These are phyloP conservation scores for Autographa gamma DNA, from an alignment of 2,888 invertebrate genomes.

Conservation along the genomic window DNA sequence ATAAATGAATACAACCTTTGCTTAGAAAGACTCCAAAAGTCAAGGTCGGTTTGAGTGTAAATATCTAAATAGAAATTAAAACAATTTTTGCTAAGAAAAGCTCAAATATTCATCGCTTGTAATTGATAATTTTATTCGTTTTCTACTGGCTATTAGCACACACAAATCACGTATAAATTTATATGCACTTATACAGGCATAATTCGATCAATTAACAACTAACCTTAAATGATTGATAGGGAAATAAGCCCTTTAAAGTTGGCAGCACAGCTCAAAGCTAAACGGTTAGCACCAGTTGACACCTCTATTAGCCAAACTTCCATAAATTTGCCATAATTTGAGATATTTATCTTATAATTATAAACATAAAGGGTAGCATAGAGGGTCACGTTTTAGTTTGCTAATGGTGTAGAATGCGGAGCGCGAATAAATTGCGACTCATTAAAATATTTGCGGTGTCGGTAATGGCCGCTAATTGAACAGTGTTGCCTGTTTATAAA, in stretches of 20 bases:
- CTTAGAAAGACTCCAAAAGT: too few relatives aligned
- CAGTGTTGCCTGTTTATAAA: conserved; percentile 12
- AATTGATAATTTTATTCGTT: not conserved
- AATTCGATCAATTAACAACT: not conserved
- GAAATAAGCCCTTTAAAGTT: not conserved
- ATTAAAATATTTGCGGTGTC: conserved; percentile 31
- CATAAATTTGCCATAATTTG: not conserved
- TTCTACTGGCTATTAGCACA: not conserved
- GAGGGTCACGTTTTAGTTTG: conserved; percentile 6
- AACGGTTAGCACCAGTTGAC: not conserved
- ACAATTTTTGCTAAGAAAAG: not conserved
- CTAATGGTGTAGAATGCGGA: conserved; percentile 12
- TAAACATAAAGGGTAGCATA: not conserved
- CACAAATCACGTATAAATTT: not conserved
- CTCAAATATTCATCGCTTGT: not conserved
- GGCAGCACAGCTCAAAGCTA: not conserved
- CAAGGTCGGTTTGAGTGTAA: too few relatives aligned
- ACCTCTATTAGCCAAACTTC: not conserved
- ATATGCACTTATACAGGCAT: not conserved
- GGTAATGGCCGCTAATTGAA: conserved; percentile 36
- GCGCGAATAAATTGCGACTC: conserved; percentile 26
- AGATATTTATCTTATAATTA: conserved; percentile 11
- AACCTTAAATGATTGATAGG: not conserved
- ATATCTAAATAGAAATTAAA: too few relatives aligned
- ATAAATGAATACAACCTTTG: too few relatives aligned